Evolutionary conservation across 2,113 vertebrate species (phyloP).

Genomic region (Pogona vitticeps): DNA sequence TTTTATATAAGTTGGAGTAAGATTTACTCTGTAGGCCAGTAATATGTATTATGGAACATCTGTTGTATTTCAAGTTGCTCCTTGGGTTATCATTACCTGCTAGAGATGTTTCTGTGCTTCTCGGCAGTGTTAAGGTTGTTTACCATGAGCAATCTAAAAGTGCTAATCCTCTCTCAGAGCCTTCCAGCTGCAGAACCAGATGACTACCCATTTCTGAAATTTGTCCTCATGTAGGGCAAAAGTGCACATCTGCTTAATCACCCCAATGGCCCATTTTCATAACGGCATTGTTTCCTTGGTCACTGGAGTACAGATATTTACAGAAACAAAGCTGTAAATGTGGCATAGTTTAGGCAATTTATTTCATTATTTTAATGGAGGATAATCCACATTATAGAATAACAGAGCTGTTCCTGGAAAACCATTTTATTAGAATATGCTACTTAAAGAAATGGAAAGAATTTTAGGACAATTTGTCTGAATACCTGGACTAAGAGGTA

Average conservation of each 20-base stretch:
- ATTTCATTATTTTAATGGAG: conserved; percentile 71
- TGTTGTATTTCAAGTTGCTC: neutral
- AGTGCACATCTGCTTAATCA: conserved; percentile 63
- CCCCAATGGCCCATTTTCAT: conserved; percentile 60
- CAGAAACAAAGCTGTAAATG: conserved; percentile 31
- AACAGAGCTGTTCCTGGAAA: conserved; percentile 16
- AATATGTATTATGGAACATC: neutral
- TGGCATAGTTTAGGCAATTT: conserved; percentile 40
- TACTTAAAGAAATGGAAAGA: conserved; percentile 20
- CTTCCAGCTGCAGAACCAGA: conserved; percentile 49
- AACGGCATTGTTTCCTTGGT: conserved; percentile 58
- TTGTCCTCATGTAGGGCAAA: conserved; percentile 50
- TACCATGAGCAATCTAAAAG: conserved; percentile 39
- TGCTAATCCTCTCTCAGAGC: conserved; percentile 56
- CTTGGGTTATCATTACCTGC: neutral
- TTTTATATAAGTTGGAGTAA: neutral
- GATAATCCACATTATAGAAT: conserved; percentile 56
- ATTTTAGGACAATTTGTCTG: conserved; percentile 1
- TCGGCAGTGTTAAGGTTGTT: conserved; percentile 44
- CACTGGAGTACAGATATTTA: conserved; percentile 19
- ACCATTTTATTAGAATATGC: conserved; percentile 46
- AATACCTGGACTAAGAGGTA: conserved; percentile 6
- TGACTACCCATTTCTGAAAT: conserved; percentile 61
- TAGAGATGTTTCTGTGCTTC: conserved; percentile 26
- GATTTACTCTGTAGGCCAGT: neutral